Evolutionary conservation across 2,113 vertebrate genomes (phyloP).

Genomic region (Petaurus breviceps): DNA sequence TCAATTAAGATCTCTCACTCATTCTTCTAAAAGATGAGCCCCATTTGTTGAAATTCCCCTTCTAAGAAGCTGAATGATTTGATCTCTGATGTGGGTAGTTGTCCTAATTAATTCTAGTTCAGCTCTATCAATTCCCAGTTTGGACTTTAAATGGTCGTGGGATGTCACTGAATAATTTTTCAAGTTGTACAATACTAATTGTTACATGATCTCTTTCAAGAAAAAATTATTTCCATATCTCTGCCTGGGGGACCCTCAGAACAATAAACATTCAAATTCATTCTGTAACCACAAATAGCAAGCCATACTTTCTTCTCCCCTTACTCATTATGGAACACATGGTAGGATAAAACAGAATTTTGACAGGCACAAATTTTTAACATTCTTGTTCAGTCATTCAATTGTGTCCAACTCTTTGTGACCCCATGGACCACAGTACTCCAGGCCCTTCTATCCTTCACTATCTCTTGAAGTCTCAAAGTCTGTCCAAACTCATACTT

Average conservation of each 20-base stretch:
- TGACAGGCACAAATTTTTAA: conserved; percentile 47
- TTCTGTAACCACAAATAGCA: background rate
- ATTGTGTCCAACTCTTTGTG: background rate
- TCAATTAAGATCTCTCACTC: background rate
- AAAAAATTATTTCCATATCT: background rate
- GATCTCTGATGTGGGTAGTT: background rate
- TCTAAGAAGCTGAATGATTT: background rate
- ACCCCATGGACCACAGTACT: background rate
- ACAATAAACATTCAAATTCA: conserved; percentile 19
- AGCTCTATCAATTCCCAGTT: conserved; percentile 9
- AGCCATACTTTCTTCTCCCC: background rate
- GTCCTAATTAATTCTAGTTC: background rate
- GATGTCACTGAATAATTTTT: background rate
- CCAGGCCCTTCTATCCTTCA: background rate
- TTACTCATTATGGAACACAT: conserved; percentile 4
- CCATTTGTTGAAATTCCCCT: background rate
- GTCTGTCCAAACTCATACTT: background rate
- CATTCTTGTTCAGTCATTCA: background rate
- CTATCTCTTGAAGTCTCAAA: background rate
- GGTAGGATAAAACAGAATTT: background rate
- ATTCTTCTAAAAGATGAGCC: background rate
- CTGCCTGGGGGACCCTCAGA: background rate
- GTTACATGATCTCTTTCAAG: background rate
- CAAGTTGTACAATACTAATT: background rate
- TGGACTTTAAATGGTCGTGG: conserved; percentile 16